These are phyloP conservation scores for Cranoglanis bouderius DNA, from an alignment of 2,113 vertebrate genomes.

Conservation along the genomic window DNA sequence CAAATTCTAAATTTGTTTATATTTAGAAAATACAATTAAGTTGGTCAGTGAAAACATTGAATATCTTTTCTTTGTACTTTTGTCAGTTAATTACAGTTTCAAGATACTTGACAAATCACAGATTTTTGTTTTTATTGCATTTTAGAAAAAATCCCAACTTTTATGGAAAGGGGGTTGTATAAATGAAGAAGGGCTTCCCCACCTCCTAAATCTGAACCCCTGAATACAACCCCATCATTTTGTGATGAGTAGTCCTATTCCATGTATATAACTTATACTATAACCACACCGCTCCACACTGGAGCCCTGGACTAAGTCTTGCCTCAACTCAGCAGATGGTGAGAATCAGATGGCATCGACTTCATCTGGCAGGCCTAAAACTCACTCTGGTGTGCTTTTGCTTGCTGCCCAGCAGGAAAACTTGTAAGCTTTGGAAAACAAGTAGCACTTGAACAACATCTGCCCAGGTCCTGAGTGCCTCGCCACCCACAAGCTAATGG, in stretches of 20 bases:
- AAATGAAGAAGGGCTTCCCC: background rate
- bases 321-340: constrained; percentile 36
- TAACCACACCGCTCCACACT: background rate
- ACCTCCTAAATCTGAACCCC: background rate
- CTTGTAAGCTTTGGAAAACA: constrained; percentile 58
- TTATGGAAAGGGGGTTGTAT: too few relatives aligned
- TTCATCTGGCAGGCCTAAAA: constrained; percentile 55
- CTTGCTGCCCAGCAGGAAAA: constrained; percentile 53
- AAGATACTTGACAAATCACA: too few relatives aligned
- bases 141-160: too few relatives aligned
- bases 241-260: background rate
- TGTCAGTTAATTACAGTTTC: too few relatives aligned
- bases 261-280: background rate
- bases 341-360: constrained; percentile 40
- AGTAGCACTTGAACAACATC: constrained; percentile 51
- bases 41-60: too few relatives aligned
- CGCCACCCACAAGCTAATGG: constrained; percentile 22
- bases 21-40: too few relatives aligned
- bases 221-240: background rate
- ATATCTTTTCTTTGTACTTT: too few relatives aligned
- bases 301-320: constrained; percentile 12
- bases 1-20: too few relatives aligned
- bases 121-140: too few relatives aligned
- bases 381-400: constrained; percentile 48
- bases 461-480: constrained; percentile 43